Conservation (phyloP, 2,113 vertebrate species). For the Nesoenas mayeri region DNA sequence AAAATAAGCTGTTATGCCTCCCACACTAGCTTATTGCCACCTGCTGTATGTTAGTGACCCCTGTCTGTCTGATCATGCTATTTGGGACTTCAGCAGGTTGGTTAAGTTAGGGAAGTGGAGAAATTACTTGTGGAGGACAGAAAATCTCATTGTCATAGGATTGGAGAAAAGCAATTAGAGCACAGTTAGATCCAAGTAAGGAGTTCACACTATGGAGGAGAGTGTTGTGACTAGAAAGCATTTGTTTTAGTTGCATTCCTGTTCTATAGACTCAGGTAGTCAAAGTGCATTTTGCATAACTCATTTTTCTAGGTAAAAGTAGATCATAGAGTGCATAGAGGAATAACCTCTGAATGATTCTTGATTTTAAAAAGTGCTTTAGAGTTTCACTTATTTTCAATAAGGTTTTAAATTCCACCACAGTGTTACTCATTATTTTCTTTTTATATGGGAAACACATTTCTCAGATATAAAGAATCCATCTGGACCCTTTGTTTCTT, state of each 20-base stretch:
- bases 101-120: background rate
- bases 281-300: background rate
- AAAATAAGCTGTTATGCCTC: background rate
- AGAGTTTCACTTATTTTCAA: background rate
- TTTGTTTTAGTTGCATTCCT: background rate
- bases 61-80: background rate
- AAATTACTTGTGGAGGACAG: accelerated
- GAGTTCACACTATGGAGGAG: background rate
- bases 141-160: background rate
- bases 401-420: background rate
- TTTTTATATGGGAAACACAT: constrained; percentile 8
- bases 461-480: constrained; percentile 59
- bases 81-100: background rate
- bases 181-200: background rate
- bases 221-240: background rate
- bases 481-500: constrained; percentile 44
- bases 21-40: background rate
- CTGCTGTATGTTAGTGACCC: background rate
- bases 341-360: background rate
- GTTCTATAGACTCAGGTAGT: background rate
- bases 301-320: background rate
- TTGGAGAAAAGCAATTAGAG: background rate
- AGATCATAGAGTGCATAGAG: background rate
- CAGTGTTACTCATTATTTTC: background rate
- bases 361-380: background rate